phyloP scores from a whole-genome alignment of 2,113 vertebrate species.

The Ctenodactylus gundi region DNA sequence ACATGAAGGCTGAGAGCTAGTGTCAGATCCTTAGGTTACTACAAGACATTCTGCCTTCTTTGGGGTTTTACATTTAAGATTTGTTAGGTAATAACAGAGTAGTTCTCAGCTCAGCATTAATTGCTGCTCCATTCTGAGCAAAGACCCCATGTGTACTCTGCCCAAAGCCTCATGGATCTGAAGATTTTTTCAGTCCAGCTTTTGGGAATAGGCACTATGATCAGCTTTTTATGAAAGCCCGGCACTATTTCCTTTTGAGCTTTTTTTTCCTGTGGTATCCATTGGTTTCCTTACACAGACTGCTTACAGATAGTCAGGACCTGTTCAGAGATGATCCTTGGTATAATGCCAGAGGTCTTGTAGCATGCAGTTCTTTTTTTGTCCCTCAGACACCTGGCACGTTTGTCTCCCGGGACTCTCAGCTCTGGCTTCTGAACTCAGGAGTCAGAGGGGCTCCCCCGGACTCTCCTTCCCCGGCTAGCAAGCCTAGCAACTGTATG shows the following conservation, averaged over 20 bases:
- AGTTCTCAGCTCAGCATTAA: neutral
- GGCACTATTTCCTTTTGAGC: neutral
- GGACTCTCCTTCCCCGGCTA: neutral
- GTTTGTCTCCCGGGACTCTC: neutral
- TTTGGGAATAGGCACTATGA: neutral
- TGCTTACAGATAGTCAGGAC: neutral
- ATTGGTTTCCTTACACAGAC: neutral
- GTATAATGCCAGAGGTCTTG: neutral
- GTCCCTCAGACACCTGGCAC: neutral
- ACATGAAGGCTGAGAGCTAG: neutral
- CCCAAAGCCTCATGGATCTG: neutral
- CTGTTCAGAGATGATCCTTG: neutral
- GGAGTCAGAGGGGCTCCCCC: neutral
- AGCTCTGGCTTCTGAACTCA: neutral
- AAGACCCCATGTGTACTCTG: neutral
- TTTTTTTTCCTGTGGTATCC: neutral
- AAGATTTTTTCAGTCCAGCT: neutral
- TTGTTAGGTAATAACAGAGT: neutral
- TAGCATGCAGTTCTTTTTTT: too few relatives aligned
- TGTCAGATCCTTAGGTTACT: neutral
- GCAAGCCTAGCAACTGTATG: neutral
- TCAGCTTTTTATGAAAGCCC: neutral
- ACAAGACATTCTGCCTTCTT: neutral
- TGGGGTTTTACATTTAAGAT: neutral
- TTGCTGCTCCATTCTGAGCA: neutral